Base-by-base conservation (phyloP, 64 coral and sea anemone species). In the Actinia equina region DNA sequence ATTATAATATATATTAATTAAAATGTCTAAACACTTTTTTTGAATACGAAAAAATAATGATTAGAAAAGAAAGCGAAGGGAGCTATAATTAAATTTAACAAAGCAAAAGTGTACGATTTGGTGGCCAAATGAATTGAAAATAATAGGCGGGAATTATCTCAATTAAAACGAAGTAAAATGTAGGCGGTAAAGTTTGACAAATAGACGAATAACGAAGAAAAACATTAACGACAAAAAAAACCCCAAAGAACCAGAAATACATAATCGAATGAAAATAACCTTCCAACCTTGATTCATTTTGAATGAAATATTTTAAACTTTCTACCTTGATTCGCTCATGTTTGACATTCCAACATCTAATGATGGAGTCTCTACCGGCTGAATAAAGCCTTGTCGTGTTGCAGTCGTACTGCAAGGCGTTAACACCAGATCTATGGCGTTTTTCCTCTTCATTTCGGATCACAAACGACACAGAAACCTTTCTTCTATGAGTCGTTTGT, bases 401-500 rank as follows among this genome's bases (percentile, higher is more conserved):
- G 23, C 82, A 43, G 78, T 98, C 96, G 44, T 87, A 87, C 58
- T 98, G 96, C 30, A 98, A 79, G 18, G 96, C 85, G 51, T 98
- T 98, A 19, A 98, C 87, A 22, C 96, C 96, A 61, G 93, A 94
- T 77, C 96, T 69, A 64, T 98, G 96, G 11, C 77, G 93, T 54
- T 81, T 58, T 88, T 98, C 96, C 58, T 95, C 85, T 58, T 93
- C 96, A 64, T 95, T 88, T 88, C 96, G 91, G 42, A 98, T 98
- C 59, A 94, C 93, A 93, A 98, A 98, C 17, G 96, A 98, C 16
- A 98, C 83, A 12, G 96, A 92, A 86, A 95, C 92, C 87, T 98
- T 98, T 77, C 93, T 89, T 77, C 93, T 92, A 10, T 95, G 93
- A 89, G 83, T 41, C 86, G 89, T 15, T 37, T 94, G 93, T 17